Conservation (phyloP, 2,113 vertebrate species). For the Ictidomys tridecemlineatus region DNA sequence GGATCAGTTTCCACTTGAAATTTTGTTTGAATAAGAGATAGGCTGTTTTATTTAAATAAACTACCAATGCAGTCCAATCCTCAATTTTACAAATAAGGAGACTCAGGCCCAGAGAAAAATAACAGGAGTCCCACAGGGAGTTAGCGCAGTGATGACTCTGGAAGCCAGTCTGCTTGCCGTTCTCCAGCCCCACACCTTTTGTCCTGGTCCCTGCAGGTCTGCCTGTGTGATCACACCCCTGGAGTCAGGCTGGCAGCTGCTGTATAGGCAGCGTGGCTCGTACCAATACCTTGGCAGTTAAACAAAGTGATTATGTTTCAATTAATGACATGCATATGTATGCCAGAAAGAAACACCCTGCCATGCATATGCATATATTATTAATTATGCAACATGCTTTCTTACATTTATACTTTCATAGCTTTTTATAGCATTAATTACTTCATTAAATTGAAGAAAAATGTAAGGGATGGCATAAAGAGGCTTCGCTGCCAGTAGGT, state of each 20-base stretch:
- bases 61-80: background rate
- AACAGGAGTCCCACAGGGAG: background rate
- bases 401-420: slow-evolving; percentile 78
- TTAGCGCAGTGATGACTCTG: background rate
- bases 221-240: background rate
- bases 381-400: slow-evolving; percentile 79
- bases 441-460: slow-evolving; percentile 75
- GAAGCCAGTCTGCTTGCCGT: background rate
- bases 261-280: background rate
- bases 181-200: background rate
- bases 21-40: background rate
- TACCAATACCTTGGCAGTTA: background rate
- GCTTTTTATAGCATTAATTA: slow-evolving; percentile 83
- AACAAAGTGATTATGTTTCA: slow-evolving; percentile 67
- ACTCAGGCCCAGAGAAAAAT: background rate
- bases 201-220: background rate
- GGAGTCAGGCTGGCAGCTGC: background rate
- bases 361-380: slow-evolving; percentile 78
- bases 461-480: slow-evolving; percentile 60
- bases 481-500: slow-evolving; percentile 34
- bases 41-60: background rate
- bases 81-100: background rate
- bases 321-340: slow-evolving; percentile 72
- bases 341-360: slow-evolving; percentile 68
- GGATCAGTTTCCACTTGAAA: background rate